Evolutionary conservation across 2,888 invertebrate species (phyloP).

Genomic region (Kryphioiulus occultus): DNA sequence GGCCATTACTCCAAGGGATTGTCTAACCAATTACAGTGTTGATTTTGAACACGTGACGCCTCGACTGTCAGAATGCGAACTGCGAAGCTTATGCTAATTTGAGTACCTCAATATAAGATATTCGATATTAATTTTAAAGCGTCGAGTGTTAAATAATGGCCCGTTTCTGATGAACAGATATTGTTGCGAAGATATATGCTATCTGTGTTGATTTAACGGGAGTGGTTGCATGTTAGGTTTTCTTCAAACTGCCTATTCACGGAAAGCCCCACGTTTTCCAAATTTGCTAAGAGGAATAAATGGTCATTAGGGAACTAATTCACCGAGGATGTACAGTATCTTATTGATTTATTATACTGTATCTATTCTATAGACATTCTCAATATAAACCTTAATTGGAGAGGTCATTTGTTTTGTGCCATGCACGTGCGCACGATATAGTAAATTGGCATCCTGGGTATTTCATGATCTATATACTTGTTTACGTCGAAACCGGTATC

Average conservation of each 20-base stretch:
- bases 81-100: too few relatives aligned
- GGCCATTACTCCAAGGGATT: too few relatives aligned
- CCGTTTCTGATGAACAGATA: neutral
- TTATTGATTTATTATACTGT: neutral
- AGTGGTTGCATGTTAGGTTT: constrained; percentile 24
- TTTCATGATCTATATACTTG: constrained; percentile 21
- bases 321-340: neutral
- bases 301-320: neutral
- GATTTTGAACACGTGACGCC: too few relatives aligned
- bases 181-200: neutral
- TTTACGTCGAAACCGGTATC: neutral
- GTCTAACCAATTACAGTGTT: too few relatives aligned
- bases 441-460: constrained; percentile 31
- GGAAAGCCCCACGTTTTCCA: neutral
- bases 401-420: constrained; percentile 7
- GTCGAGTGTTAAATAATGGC: neutral
- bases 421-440: neutral
- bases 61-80: too few relatives aligned
- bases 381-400: neutral
- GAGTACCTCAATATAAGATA: too few relatives aligned
- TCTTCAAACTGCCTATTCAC: neutral
- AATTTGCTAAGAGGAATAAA: constrained; percentile 24
- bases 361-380: neutral
- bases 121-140: too few relatives aligned
- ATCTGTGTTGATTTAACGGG: constrained; percentile 11